A percentile compares a stretch with the other conserved stretches of the same genome.
phyloP scores from a whole-genome alignment of 2,113 vertebrate species.

The Cygnus buccinator region DNA sequence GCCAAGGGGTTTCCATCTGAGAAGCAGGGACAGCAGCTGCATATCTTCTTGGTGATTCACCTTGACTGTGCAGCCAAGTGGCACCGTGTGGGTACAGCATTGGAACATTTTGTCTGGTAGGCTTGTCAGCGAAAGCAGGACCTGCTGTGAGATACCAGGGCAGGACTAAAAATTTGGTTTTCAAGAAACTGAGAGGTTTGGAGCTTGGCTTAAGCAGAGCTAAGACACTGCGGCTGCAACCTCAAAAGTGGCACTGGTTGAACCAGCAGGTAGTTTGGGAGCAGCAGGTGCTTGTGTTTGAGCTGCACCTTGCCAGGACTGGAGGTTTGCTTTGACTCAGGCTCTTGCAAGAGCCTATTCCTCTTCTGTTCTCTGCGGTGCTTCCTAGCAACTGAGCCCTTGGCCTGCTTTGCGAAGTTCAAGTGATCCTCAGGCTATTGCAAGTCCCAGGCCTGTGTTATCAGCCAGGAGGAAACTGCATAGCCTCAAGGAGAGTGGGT shows the following conservation, averaged over 20 bases:
- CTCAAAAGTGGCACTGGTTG: background rate
- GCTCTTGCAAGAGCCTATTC: background rate
- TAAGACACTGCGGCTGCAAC: background rate
- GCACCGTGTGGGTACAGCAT: rapidly evolving
- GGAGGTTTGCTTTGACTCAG: background rate
- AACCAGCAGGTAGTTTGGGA: background rate
- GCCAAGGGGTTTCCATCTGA: background rate
- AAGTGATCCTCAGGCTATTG: background rate
- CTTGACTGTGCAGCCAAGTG: background rate
- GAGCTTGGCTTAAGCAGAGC: background rate
- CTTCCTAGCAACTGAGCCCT: background rate
- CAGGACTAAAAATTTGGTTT: background rate
- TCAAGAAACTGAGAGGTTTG: background rate
- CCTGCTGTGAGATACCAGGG: background rate
- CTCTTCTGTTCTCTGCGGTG: background rate
- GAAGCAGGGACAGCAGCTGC: background rate
- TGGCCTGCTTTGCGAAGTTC: background rate
- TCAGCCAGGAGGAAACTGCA: rapidly evolving
- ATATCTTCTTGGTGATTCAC: background rate
- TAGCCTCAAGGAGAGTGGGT: background rate
- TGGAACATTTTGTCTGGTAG: background rate
- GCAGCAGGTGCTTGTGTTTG: background rate
- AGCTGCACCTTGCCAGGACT: background rate
- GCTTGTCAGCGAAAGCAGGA: background rate
- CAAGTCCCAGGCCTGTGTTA: background rate